phyloP scores from a whole-genome alignment of 2,888 invertebrate genomes.

The Pristionchus mayeri region DNA sequence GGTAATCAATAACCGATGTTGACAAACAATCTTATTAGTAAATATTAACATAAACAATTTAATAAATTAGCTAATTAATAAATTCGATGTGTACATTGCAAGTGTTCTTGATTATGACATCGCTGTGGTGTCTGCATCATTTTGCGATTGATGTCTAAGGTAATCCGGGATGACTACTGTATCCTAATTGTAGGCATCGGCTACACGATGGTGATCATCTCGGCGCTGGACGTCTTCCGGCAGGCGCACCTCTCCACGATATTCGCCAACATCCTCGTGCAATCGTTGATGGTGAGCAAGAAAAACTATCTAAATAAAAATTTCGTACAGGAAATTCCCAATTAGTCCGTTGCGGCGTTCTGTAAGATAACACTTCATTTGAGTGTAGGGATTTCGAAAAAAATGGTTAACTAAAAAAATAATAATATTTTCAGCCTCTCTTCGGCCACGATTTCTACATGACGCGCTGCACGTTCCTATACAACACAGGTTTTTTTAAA shows the following conservation, averaged over 20 bases:
- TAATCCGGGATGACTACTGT: neutral
- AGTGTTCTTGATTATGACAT: too few species aligned
- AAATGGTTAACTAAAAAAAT: too few species aligned
- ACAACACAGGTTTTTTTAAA: neutral
- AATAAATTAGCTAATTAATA: too few species aligned
- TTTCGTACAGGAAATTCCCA: too few species aligned
- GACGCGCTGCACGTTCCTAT: constrained; percentile 22
- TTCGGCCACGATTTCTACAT: constrained; percentile 35
- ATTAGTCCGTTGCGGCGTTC: too few species aligned
- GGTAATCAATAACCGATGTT: neutral
- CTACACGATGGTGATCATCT: constrained; percentile 16
- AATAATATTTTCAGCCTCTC: constrained; percentile 23
- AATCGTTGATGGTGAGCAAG: neutral
- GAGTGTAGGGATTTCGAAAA: too few species aligned
- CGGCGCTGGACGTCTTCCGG: constrained; percentile 12
- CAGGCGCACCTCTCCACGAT: constrained; percentile 1
- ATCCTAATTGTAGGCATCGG: constrained; percentile 34
- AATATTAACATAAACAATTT: too few species aligned
- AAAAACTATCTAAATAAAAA: too few species aligned
- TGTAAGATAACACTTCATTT: too few species aligned
- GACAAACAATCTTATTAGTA: neutral
- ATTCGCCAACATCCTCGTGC: constrained; percentile 6
- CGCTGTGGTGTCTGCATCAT: too few species aligned
- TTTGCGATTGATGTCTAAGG: neutral
- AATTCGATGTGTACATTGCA: too few species aligned